A percentile compares a stretch with the other conserved stretches of the same genome.
Conservation (phyloP, 2,113 vertebrate genomes). For the Condylura cristata region DNA sequence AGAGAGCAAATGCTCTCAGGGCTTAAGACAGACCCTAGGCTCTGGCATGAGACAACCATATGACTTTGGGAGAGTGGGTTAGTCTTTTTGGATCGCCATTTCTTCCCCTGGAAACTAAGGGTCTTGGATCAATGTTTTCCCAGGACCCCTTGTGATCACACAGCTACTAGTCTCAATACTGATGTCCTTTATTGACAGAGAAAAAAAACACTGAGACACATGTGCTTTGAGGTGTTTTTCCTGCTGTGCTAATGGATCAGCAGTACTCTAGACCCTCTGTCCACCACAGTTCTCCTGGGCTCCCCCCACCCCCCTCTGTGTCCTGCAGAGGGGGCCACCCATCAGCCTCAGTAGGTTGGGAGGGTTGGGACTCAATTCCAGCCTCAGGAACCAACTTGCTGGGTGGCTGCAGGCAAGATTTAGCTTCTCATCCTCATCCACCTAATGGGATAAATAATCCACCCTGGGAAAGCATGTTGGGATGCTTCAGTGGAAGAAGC, state of each 20-base stretch:
- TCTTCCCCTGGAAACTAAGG: not conserved
- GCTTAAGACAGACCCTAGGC: not conserved
- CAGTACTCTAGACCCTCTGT: not conserved
- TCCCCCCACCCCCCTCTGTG: not conserved
- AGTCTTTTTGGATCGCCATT: not conserved
- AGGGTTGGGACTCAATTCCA: not conserved
- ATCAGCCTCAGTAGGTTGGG: not conserved
- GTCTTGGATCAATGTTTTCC: not conserved
- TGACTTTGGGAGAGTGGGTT: not conserved
- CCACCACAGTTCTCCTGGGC: not conserved
- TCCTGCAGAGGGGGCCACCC: not conserved
- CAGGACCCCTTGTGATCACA: not conserved
- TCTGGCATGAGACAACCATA: not conserved
- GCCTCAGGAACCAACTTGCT: slow-evolving; percentile 41
- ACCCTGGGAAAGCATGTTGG: slow-evolving; percentile 13
- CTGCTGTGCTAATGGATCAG: not conserved
- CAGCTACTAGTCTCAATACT: not conserved
- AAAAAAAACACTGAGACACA: not conserved
- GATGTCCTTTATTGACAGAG: not conserved
- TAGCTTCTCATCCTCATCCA: slow-evolving; percentile 21
- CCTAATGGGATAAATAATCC: not conserved
- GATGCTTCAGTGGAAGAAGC: slow-evolving; percentile 2
- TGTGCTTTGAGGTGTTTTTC: not conserved
- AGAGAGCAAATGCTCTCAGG: not conserved
- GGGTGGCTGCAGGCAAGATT: slow-evolving; percentile 18